Evolutionary conservation across 2,888 invertebrate species (phyloP).

Genomic region (Eurois occulta): DNA sequence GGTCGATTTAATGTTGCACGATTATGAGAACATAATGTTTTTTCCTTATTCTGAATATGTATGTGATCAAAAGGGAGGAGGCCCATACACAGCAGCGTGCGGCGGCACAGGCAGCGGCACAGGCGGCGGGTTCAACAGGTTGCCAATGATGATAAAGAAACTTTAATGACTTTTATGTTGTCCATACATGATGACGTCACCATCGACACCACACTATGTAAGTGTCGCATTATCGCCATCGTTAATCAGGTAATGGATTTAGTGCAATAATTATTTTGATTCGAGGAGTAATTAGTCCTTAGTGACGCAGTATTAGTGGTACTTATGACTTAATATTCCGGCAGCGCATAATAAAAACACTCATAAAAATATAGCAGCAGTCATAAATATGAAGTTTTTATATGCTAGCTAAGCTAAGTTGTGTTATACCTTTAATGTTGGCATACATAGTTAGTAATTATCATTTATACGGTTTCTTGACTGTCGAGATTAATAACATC

Average conservation of each 20-base stretch:
- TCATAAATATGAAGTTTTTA: neutral
- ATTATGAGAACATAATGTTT: neutral
- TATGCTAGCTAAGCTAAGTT: neutral
- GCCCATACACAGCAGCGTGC: neutral
- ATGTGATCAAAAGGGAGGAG: neutral
- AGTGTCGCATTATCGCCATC: conserved; percentile 36
- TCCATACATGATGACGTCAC: conserved; percentile 18
- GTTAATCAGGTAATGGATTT: conserved; percentile 48
- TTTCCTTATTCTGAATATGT: neutral
- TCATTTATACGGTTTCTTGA: neutral
- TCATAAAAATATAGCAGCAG: neutral
- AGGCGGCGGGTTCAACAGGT: neutral
- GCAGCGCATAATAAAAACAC: neutral
- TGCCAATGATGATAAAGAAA: neutral
- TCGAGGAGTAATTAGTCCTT: conserved; percentile 8
- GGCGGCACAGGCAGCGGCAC: no score
- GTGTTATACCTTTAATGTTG: neutral
- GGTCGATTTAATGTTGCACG: neutral
- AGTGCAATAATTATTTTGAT: conserved; percentile 42
- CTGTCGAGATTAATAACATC: no score
- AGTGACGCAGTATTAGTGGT: neutral
- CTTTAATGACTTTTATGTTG: neutral
- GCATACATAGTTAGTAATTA: neutral
- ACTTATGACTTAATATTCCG: conserved; percentile 1
- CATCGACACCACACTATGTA: neutral